A percentile compares a stretch with the other conserved stretches of the same genome.
These are phyloP conservation scores for Psittacara wagleri DNA, from an alignment of 2,113 vertebrate genomes.

Conservation along the genomic window DNA sequence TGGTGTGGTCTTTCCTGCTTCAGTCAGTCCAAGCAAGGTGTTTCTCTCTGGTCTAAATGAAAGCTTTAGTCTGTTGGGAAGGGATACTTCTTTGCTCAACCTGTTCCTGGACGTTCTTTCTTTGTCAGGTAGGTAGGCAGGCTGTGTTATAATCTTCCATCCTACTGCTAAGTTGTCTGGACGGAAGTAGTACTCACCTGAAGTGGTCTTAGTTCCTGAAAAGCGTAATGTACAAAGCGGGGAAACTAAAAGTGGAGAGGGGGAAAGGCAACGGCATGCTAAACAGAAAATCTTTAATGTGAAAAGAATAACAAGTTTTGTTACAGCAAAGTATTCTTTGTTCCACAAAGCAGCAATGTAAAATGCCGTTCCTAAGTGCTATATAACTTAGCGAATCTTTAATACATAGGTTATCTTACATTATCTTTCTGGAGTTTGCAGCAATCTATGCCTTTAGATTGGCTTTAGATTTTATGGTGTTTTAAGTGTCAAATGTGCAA, in stretches of 20 bases:
- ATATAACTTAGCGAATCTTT: not conserved
- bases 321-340: not conserved
- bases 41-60: not conserved
- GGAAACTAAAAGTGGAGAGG: not conserved
- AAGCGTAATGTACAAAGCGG: not conserved
- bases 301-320: not conserved
- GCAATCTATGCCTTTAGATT: not conserved
- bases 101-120: not conserved
- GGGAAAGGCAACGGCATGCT: not conserved
- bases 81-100: not conserved
- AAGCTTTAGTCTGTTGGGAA: not conserved
- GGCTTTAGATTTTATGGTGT: not conserved
- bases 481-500: not conserved
- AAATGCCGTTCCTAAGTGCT: not conserved
- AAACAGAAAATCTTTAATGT: not conserved
- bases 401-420: not conserved
- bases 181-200: not conserved
- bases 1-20: not conserved
- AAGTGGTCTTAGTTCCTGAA: not conserved
- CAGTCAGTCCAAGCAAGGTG: not conserved
- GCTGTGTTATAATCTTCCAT: not conserved
- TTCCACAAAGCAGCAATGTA: not conserved
- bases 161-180: not conserved
- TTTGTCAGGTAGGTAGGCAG: not conserved
- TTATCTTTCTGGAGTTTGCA: not conserved